phyloP scores from a whole-genome alignment of 2,113 vertebrate species.

The Pangasianodon hypophthalmus region DNA sequence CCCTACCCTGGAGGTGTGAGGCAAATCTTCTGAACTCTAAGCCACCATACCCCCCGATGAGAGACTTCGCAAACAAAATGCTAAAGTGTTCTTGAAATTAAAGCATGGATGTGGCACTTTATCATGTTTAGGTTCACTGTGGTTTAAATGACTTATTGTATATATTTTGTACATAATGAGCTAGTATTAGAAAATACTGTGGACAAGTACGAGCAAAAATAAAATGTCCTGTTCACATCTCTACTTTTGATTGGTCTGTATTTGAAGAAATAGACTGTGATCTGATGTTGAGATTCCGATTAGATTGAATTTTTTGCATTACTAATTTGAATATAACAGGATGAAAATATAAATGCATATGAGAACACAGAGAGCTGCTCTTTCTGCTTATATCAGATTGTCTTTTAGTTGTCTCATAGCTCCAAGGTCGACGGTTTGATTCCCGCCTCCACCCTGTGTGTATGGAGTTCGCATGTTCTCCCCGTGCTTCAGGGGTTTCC shows the following conservation, averaged over 20 bases:
- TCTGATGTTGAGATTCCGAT: neutral
- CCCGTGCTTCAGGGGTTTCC: too few species aligned
- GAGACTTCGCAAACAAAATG: neutral
- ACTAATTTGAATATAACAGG: too few species aligned
- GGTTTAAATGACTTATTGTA: neutral
- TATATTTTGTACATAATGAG: neutral
- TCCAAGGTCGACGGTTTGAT: too few species aligned
- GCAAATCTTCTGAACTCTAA: too few species aligned
- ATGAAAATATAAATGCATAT: neutral
- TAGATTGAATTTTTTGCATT: neutral
- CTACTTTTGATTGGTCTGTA: neutral
- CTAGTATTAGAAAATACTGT: neutral
- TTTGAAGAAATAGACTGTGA: neutral
- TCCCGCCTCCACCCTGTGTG: too few species aligned
- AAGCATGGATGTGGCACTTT: neutral
- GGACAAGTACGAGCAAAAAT: neutral
- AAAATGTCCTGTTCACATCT: neutral
- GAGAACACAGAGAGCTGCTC: neutral
- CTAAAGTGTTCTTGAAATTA: neutral
- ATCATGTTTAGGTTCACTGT: neutral
- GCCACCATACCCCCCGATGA: too few species aligned
- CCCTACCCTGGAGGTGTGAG: too few species aligned
- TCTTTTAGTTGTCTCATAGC: neutral
- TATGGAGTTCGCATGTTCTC: too few species aligned
- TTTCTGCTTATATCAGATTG: neutral